These are phyloP conservation scores for Diachasma alloeum DNA, from an alignment of 1,140 invertebrate genomes.

Conservation along the genomic window DNA sequence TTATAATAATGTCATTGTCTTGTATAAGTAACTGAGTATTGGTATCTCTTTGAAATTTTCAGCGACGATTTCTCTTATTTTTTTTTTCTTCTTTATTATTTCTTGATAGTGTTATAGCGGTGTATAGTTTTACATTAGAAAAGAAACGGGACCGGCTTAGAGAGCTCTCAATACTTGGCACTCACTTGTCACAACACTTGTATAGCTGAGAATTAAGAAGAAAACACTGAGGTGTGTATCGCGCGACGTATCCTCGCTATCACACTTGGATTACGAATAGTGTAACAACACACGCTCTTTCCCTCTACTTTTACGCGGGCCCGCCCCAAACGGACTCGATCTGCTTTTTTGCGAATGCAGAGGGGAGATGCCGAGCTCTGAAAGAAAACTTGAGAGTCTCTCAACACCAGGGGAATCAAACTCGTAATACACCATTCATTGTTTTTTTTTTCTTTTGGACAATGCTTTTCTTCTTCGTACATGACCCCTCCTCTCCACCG, in stretches of 20 bases:
- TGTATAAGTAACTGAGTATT: background rate
- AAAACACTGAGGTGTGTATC: background rate
- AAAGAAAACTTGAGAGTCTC: too few species aligned
- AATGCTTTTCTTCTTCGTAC: too few species aligned
- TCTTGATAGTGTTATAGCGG: background rate
- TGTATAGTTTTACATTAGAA: background rate
- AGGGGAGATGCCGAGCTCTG: background rate
- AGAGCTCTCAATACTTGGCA: background rate
- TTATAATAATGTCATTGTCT: background rate
- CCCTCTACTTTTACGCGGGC: background rate
- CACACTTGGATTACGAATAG: background rate
- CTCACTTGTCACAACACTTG: background rate
- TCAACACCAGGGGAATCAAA: too few species aligned
- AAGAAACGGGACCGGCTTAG: background rate
- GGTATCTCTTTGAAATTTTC: background rate
- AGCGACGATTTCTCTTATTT: background rate
- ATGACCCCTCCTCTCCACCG: too few species aligned
- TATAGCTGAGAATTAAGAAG: background rate
- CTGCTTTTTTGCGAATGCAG: background rate
- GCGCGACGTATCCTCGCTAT: background rate
- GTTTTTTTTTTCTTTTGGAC: too few species aligned
- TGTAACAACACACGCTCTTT: background rate
- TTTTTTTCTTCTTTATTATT: background rate
- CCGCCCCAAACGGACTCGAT: background rate
- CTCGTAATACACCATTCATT: too few species aligned